Evolutionary conservation across 2,113 vertebrate species (phyloP), one percentile per base, ranked within the genome.

Genomic region (Morone chrysops): DNA sequence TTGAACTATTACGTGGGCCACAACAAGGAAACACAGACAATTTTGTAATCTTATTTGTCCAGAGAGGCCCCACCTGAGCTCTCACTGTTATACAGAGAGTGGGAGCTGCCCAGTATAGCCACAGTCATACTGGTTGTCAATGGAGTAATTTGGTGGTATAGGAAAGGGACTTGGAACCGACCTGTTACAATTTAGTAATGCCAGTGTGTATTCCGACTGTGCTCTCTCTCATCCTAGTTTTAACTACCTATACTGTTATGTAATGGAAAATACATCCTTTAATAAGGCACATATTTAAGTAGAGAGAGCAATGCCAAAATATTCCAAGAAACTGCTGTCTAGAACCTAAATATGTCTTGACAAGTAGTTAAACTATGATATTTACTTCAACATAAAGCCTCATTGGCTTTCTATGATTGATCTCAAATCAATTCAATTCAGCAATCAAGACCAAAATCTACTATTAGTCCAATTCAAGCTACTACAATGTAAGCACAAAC

Each of bases 21-120:
- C 62, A 86, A 70, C 31, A 77, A 62, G 75, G 43, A 82, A 78
- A 66, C 38, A 61, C 40, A n/a, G 16, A 74, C 51, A 20, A 10
- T 50, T 54, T 13, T 59, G 31, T 57, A 31, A 31, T 13, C 68
- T 8, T 77, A 48, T 65, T 60, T 57, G 17, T 48, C 51, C 80
- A 75, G 7, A 54, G 56, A 68, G 47, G 48, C 4, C 14, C 40
- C 10, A 22, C 22, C 66, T 71, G 13, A 63, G 4, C 50, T 18
- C 51, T 14, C 31, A 48, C 45, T 40, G 50, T 45, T 18, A 70
- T 13, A 50, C 20, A 25, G 7, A 25, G 2, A 61, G 31, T 38
- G 25, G 41, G 53, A 47, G 59, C 71, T 25, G n/a, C 59, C 14
- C 51, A 77, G 75, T n/a, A 25, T n/a, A 31, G 2, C 22, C 36